These are phyloP conservation scores for Riparia riparia DNA, from an alignment of 2,113 vertebrate species.

Conservation along the genomic window DNA sequence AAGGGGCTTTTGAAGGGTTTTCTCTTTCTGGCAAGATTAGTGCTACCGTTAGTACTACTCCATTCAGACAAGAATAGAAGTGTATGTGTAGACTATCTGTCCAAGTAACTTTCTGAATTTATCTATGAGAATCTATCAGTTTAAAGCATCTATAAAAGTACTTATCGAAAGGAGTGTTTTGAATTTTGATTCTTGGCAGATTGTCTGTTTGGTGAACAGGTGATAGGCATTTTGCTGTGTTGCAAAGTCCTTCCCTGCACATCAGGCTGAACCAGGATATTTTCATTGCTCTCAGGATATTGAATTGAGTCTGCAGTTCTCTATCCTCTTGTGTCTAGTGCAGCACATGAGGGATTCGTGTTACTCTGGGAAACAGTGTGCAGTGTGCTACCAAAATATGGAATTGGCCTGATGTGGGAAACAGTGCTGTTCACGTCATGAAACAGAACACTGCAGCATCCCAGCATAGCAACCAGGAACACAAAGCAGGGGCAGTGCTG, in stretches of 20 bases:
- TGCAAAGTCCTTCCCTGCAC: background rate
- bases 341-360: background rate
- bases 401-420: conserved; percentile 12
- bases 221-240: background rate
- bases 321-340: background rate
- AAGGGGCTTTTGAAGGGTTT: background rate
- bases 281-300: background rate
- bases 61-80: background rate
- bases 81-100: background rate
- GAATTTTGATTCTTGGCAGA: background rate
- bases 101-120: background rate
- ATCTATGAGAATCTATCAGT: background rate
- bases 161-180: background rate
- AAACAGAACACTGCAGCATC: background rate
- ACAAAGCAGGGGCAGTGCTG: conserved; percentile 30
- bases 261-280: background rate
- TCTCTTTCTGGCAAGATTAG: background rate
- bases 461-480: background rate
- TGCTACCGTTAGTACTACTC: background rate
- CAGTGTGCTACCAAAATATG: background rate
- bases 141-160: background rate
- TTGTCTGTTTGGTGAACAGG: background rate
- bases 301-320: background rate
- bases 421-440: background rate
- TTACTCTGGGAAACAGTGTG: conserved; percentile 25